Evolutionary conservation across 2,113 vertebrate genomes (phyloP).

Genomic region (Hystrix brachyura): DNA sequence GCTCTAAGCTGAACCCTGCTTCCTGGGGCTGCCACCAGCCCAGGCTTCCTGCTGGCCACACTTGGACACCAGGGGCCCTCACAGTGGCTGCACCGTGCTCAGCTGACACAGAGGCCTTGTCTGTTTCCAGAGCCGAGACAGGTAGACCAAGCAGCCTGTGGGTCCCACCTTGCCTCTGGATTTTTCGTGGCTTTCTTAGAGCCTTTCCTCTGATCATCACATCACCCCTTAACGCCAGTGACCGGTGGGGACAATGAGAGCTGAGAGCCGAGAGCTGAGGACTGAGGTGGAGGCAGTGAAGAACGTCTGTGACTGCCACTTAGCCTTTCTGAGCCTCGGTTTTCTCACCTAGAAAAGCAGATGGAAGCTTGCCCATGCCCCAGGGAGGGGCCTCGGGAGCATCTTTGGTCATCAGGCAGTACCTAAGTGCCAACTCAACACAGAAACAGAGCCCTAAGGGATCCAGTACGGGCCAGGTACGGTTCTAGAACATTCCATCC

Average conservation of each 20-base stretch:
- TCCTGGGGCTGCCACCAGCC: conserved; percentile 66
- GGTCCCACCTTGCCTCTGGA: conserved; percentile 60
- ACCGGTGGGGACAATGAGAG: neutral
- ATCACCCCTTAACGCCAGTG: neutral
- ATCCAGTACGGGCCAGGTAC: neutral
- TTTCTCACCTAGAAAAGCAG: neutral
- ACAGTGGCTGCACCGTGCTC: neutral
- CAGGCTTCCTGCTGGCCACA: conserved; percentile 62
- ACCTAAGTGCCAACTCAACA: neutral
- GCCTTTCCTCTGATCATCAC: conserved; percentile 42
- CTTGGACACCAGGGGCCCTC: conserved; percentile 66
- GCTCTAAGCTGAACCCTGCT: conserved; percentile 40
- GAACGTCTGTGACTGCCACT: neutral
- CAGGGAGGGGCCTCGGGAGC: neutral
- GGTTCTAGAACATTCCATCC: conserved; percentile 20
- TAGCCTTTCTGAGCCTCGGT: neutral
- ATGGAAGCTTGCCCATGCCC: neutral
- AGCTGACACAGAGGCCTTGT: conserved; percentile 64
- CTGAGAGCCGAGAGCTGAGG: neutral
- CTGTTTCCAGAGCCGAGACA: conserved; percentile 57
- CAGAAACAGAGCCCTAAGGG: neutral
- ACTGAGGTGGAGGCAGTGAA: neutral
- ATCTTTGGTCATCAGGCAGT: neutral
- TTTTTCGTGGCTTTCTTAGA: conserved; percentile 61
- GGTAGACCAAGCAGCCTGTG: neutral